These are phyloP conservation scores for Listronotus oregonensis DNA, from an alignment of 1,140 invertebrate genomes.

Conservation along the genomic window DNA sequence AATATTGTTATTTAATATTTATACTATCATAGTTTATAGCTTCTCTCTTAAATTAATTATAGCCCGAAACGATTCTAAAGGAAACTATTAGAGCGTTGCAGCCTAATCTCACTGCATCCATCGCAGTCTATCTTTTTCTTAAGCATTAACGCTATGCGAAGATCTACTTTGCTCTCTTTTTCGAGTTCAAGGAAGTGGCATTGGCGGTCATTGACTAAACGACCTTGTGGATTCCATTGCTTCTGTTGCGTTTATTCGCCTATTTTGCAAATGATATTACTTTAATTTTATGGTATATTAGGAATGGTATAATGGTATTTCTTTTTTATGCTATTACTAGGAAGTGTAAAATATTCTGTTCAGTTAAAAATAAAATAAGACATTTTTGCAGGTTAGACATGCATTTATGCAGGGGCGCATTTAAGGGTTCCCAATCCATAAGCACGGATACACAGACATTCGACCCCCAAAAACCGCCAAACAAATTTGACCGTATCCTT, in stretches of 20 bases:
- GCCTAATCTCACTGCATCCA: slow-evolving; percentile 25
- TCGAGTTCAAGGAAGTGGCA: slow-evolving; percentile 34
- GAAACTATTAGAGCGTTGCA: slow-evolving; percentile 33
- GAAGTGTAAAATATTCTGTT: too few relatives aligned
- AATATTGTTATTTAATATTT: slow-evolving; percentile 29
- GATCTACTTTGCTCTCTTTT: slow-evolving; percentile 32
- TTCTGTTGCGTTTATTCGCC: slow-evolving; percentile 12
- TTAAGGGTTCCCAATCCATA: too few relatives aligned
- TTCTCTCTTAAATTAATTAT: slow-evolving; percentile 26
- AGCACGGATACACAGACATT: too few relatives aligned
- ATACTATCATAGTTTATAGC: slow-evolving; percentile 16
- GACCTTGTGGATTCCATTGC: slow-evolving; percentile 25
- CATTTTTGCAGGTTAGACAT: too few relatives aligned
- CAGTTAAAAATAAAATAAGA: too few relatives aligned
- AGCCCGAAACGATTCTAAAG: slow-evolving; percentile 21
- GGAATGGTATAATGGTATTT: not conserved
- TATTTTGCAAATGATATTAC: slow-evolving; percentile 22
- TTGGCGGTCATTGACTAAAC: slow-evolving; percentile 34
- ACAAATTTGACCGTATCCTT: too few relatives aligned
- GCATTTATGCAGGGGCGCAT: too few relatives aligned
- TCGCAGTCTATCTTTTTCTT: slow-evolving; percentile 18
- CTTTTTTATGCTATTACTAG: too few relatives aligned
- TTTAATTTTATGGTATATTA: slow-evolving; percentile 22
- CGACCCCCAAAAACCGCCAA: too few relatives aligned
- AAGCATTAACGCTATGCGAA: slow-evolving; percentile 17